Evolutionary conservation across 92 coral and sea anemone genomes (phyloP), one percentile per base, ranked within the genome.

Genomic region (Siderastrea radians): DNA sequence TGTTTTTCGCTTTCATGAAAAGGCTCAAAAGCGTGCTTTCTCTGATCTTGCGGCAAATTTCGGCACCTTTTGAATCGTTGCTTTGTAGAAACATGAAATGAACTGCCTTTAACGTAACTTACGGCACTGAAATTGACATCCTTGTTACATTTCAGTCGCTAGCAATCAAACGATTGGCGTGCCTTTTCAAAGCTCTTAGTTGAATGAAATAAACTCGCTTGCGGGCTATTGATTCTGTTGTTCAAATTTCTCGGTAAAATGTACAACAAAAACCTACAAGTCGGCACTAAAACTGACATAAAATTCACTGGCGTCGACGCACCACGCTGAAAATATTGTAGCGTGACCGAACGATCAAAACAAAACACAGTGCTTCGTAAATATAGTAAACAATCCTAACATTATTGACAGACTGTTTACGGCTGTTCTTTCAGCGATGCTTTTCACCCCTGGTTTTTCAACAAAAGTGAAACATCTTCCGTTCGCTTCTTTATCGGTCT

Each of bases 381-480:
- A 11, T 2, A 84, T n/a, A 8, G 70, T 76, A 70, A 87, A 87
- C 92, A 87, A 68, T 66, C 89, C 94, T 53, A 52, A 47, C 17
- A 15, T 61, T 12, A 71, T 55, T 5, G 45, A 50, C 57, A 74
- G 47, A 47, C 48, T 58, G 68, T 43, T 60, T 16, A 48, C 7
- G 66, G 60, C 14, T 10, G 72, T 43, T 75, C 57, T 70, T 49
- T 68, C 52, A 53, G 79, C 53, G 12, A 68, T 77, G 49, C 93
- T 81, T 13, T 86, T 75, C n/a, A 60, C 68, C 46, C 64, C 70
- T 48, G 44, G 53, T 46, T 77, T 83, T 49, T 92, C 84, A 66
- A 93, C 87, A 51, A 69, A 93, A 47, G 83, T 78, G 81, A 93
- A 98, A 76, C 99, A 98, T 46, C 90, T 92, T 12, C 79, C 79